Evolutionary conservation across 1,140 invertebrate genomes (phyloP).

Genomic region (Papilio machaon): DNA sequence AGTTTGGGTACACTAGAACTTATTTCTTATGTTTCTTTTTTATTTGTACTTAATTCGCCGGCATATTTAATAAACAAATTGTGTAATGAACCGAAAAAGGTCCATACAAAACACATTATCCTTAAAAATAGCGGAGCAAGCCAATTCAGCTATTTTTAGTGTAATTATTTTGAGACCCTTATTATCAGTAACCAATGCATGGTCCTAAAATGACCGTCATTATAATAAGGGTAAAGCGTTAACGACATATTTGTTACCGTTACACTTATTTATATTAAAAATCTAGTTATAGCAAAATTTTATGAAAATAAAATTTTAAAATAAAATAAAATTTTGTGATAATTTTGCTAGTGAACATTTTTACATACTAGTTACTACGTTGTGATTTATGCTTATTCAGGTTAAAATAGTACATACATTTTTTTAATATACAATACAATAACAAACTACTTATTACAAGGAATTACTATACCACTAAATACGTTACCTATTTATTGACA

Average conservation of each 20-base stretch:
- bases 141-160: slow-evolving; percentile 19
- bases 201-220: not conserved
- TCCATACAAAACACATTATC: slow-evolving; percentile 50
- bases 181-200: not conserved
- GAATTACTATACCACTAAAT: no score
- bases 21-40: no score
- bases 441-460: no score
- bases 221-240: slow-evolving; percentile 16
- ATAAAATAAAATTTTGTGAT: not conserved
- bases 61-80: not conserved
- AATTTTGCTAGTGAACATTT: not conserved
- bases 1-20: no score
- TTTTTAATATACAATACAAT: no score
- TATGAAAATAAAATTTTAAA: not conserved
- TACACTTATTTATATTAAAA: not conserved
- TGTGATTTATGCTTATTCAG: no score
- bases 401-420: no score
- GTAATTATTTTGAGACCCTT: slow-evolving; percentile 1
- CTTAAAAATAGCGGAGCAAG: slow-evolving; percentile 52
- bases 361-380: not conserved
- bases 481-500: no score
- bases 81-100: slow-evolving; percentile 3
- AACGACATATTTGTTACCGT: not conserved
- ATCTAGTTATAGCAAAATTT: not conserved
- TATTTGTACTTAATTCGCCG: no score